A percentile compares a stretch with the other conserved stretches of the same genome.
phyloP scores from a whole-genome alignment of 2,113 vertebrate genomes.

The Python bivittatus region DNA sequence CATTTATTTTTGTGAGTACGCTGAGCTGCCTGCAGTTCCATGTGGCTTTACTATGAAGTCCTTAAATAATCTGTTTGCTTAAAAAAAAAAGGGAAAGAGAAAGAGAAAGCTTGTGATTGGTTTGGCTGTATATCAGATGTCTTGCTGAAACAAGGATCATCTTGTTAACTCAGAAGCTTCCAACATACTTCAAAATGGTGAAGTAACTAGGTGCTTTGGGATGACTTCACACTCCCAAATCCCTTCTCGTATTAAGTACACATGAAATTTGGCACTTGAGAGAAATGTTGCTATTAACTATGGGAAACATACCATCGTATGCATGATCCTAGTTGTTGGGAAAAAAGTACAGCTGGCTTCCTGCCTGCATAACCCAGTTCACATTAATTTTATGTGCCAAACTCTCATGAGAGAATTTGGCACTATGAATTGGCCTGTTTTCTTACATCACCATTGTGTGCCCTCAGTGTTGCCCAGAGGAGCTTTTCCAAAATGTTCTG shows the following conservation, averaged over 20 bases:
- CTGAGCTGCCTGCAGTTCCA: constrained; percentile 7
- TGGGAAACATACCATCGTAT: background rate
- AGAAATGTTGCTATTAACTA: background rate
- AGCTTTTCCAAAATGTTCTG: background rate
- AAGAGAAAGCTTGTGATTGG: constrained; percentile 16
- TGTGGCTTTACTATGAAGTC: constrained; percentile 11
- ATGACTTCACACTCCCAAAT: background rate
- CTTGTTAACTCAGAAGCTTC: background rate
- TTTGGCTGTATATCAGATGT: background rate
- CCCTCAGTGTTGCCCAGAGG: background rate
- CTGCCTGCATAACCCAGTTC: background rate
- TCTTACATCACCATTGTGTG: background rate
- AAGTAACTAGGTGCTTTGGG: background rate
- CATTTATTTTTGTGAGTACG: constrained; percentile 13
- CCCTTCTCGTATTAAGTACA: background rate
- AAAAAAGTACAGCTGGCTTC: too few relatives aligned
- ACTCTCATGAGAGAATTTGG: background rate
- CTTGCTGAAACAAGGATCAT: background rate
- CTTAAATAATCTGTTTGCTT: constrained; percentile 7
- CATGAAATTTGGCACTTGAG: background rate
- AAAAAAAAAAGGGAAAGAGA: background rate
- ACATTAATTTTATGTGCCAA: background rate
- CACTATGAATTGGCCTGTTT: background rate
- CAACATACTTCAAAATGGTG: background rate
- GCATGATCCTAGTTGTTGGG: background rate